Percentiles rank a stretch among this genome's conserved stretches.
Conservation (phyloP, 2,888 invertebrate genomes). For the Caenorhabditis sp. region DNA sequence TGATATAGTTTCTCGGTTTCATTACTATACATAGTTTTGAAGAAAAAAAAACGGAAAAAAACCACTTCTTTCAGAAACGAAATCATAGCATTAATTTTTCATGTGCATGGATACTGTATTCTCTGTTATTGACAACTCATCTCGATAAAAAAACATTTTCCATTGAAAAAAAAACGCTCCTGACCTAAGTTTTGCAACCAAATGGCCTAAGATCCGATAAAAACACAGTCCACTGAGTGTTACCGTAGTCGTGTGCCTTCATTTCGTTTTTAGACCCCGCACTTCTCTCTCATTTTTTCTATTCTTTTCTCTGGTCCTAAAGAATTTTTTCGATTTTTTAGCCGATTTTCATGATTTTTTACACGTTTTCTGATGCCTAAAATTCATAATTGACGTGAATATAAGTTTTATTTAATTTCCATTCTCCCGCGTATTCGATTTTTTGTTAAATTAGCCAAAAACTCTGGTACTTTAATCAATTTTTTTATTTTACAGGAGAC, state of each 20-base stretch:
- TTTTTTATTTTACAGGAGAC: slow-evolving; percentile 29
- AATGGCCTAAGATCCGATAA: background rate
- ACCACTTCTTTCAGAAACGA: no score
- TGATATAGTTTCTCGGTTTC: no score
- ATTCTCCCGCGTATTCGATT: no score
- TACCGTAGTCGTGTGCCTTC: slow-evolving; percentile 16
- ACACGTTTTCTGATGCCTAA: background rate
- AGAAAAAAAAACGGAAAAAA: no score
- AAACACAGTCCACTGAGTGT: slow-evolving; percentile 3
- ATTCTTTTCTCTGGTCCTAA: slow-evolving; percentile 8
- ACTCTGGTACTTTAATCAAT: background rate
- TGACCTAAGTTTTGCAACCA: background rate
- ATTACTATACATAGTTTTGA: no score
- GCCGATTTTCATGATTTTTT: slow-evolving; percentile 17
- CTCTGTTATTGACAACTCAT: no score
- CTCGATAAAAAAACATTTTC: no score
- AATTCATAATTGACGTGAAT: background rate
- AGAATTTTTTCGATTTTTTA: slow-evolving; percentile 5
- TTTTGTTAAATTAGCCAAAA: no score
- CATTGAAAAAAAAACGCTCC: background rate
- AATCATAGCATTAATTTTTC: no score
- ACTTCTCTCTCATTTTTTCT: slow-evolving; percentile 4
- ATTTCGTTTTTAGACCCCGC: background rate
- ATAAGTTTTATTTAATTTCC: background rate
- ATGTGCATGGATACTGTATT: no score